Conservation (phyloP, 2,797 vertebrate genomes). For the Loriculus beryllinus region DNA sequence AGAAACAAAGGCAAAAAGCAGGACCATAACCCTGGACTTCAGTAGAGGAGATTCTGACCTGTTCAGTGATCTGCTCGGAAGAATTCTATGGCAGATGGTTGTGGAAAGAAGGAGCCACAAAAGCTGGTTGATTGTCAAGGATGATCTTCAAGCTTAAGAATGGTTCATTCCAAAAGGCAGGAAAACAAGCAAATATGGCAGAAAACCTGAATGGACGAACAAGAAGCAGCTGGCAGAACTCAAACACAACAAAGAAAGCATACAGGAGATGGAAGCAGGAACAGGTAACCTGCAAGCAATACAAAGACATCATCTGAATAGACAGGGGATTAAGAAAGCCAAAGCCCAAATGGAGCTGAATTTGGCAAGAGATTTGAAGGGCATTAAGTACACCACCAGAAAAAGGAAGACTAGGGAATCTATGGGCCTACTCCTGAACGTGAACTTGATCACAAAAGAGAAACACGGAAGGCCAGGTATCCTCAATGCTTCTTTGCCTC, state of each 20-base stretch:
- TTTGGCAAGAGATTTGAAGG: not conserved
- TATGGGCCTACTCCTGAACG: not conserved
- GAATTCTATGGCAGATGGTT: not conserved
- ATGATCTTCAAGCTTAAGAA: not conserved
- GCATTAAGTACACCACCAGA: not conserved
- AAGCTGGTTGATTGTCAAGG: not conserved
- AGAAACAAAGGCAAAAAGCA: not conserved
- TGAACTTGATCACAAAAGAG: not conserved
- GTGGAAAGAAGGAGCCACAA: not conserved
- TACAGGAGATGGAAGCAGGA: not conserved
- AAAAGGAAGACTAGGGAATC: not conserved
- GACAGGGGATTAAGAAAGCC: not conserved
- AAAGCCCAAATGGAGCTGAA: not conserved
- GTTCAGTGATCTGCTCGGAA: not conserved
- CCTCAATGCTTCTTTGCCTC: not conserved
- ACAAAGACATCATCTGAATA: not conserved
- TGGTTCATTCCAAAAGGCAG: not conserved
- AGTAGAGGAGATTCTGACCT: not conserved
- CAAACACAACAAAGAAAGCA: not conserved
- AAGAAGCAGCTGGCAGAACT: not conserved
- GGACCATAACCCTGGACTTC: not conserved
- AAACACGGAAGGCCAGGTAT: not conserved
- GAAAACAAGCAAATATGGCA: not conserved
- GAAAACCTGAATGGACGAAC: not conserved
- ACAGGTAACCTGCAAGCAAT: not conserved